Conservation (phyloP, 2,888 invertebrate genomes). For the Xestoiulus laeticollis region DNA sequence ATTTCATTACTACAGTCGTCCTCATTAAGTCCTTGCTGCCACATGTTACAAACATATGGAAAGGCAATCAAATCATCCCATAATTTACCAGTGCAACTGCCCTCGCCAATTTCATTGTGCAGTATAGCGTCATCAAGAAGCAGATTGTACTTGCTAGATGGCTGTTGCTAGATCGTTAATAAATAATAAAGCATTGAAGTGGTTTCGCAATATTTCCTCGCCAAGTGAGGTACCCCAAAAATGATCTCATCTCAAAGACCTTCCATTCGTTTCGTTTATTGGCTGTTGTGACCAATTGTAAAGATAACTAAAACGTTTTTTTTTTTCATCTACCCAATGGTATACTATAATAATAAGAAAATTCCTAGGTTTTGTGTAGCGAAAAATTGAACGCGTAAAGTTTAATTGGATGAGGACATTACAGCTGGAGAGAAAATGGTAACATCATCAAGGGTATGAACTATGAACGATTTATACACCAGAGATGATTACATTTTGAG, state of each 20-base stretch:
- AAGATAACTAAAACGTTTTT: too few species aligned
- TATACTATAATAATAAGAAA: background rate
- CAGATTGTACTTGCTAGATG: background rate
- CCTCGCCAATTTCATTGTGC: slow-evolving; percentile 7
- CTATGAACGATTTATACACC: background rate
- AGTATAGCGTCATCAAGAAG: background rate
- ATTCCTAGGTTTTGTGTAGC: background rate
- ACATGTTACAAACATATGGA: background rate
- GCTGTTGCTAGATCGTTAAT: background rate
- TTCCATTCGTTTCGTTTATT: background rate
- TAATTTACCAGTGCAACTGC: slow-evolving; percentile 5
- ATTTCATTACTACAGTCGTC: background rate
- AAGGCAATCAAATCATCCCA: slow-evolving; percentile 14
- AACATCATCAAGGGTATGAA: background rate
- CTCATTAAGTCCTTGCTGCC: background rate
- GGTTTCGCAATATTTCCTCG: background rate
- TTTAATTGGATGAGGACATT: background rate
- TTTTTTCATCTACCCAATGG: background rate
- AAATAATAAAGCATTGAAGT: background rate
- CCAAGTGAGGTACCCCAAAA: background rate
- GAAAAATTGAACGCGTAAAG: background rate
- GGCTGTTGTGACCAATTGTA: too few species aligned
- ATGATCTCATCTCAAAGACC: background rate
- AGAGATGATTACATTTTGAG: background rate
- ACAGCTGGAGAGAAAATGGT: background rate